A percentile compares a stretch with the other conserved stretches of the same genome.
Evolutionary conservation across 2,888 invertebrate genomes (phyloP).

Genomic region (Drosophila birchii): DNA sequence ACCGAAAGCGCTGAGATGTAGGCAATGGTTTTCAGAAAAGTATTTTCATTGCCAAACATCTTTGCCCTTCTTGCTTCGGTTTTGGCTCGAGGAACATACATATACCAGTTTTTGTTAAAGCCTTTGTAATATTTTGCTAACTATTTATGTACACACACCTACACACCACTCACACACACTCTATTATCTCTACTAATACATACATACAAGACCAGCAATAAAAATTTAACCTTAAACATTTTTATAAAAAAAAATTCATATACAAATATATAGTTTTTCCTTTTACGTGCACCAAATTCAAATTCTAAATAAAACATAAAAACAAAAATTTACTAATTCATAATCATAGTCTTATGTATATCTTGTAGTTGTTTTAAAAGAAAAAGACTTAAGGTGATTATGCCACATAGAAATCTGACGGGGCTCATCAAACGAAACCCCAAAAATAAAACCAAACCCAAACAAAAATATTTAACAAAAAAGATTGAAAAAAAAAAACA

Average conservation of each 20-base stretch:
- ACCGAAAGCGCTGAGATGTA: constrained; percentile 11
- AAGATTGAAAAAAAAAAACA: not conserved
- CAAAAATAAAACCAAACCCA: constrained; percentile 20
- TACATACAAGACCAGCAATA: constrained; percentile 14
- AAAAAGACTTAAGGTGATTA: constrained; percentile 15
- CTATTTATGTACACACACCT: constrained; percentile 52
- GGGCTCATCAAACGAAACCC: constrained; percentile 28
- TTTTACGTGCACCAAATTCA: constrained; percentile 29
- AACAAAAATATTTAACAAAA: constrained; percentile 10
- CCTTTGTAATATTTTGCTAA: constrained; percentile 75
- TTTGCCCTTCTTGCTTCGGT: constrained; percentile 19
- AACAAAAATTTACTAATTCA: constrained; percentile 33
- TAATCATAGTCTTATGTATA: constrained; percentile 58
- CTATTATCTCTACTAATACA: constrained; percentile 8
- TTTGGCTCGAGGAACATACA: constrained; percentile 2
- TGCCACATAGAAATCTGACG: constrained; percentile 17
- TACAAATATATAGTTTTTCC: constrained; percentile 34
- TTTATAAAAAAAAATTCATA: constrained; percentile 8
- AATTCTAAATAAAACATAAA: constrained; percentile 9
- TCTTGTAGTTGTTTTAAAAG: constrained; percentile 67
- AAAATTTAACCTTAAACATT: constrained; percentile 23
- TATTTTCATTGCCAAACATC: constrained; percentile 1
- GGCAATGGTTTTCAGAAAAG: not conserved
- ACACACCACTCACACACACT: constrained; percentile 20
- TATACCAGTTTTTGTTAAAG: constrained; percentile 47